Base-by-base conservation (phyloP, 2,797 vertebrate genomes). In the Cyclopterus lumpus region DNA sequence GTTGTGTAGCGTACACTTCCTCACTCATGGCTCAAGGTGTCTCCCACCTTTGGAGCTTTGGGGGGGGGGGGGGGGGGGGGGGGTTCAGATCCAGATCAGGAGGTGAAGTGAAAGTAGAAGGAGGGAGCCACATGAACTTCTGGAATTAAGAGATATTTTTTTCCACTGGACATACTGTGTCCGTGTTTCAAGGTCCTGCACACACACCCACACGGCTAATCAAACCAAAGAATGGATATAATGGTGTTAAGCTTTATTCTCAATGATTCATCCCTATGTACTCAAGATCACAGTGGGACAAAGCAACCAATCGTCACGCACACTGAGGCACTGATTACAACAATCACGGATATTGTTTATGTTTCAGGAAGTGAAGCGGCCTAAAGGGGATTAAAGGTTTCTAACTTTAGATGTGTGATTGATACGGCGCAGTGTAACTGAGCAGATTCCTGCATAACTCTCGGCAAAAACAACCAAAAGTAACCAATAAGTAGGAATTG, bases 311-410 rank as follows among this genome's bases (percentile, higher is more conserved):
- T 55, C 46, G 74, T 34, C 63, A 53, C 64, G 66, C 36, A 46
- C 54, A 58, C 55, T 28, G 26, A 68, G 51, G 77, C 49, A n/a
- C 54, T 54, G 66, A 73, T 71, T 63, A 64, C 40, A 63, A 71
- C 40, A 40, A 73, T 58, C 40, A 36, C 16, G 55, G 38, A 59
- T 65, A 38, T 24, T 46, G 28, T 48, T 60, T 20, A 61, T 75
- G 42, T 24, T 68, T 24, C 38, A 61, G 32, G 60, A 68, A 46
- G 48, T 24, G 38, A 55, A 72, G 61, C 42, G 30, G 57, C 5
- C 38, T 34, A n/a, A n/a, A 73, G 6, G 51, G 11, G 15, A 26
- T 26, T 38, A 26, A 14, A 0, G n/a, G 28, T 34, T 24, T 36
- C n/a, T 48, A 24, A 59, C 30, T 38, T 49, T 28, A 49, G 28